Evolutionary conservation across 2,113 vertebrate genomes (phyloP).

Genomic region (Ploceus nigricollis): DNA sequence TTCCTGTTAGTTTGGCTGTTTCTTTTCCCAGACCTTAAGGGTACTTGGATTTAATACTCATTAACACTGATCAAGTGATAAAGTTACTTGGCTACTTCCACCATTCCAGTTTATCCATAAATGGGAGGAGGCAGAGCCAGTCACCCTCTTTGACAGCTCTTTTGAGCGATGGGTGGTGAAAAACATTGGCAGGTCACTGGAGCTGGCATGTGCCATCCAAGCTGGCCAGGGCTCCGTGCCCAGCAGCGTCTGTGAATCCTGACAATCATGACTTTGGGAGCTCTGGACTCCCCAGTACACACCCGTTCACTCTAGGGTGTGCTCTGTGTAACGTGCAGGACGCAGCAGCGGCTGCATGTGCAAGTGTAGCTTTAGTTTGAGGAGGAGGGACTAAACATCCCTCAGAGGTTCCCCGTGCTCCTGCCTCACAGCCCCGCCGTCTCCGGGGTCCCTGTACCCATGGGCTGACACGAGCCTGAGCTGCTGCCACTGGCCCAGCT

Average conservation of each 20-base stretch:
- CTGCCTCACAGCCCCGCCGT: rapidly evolving
- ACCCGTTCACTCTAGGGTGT: rapidly evolving
- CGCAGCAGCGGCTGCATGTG: background rate
- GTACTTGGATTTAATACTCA: background rate
- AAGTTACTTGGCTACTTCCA: background rate
- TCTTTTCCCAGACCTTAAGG: background rate
- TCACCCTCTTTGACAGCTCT: background rate
- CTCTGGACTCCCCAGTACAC: rapidly evolving
- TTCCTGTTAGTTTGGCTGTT: background rate
- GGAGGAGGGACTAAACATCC: background rate
- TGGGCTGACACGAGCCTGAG: rapidly evolving
- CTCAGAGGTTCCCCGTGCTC: rapidly evolving
- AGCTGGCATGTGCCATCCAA: background rate
- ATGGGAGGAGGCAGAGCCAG: background rate
- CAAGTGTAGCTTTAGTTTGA: background rate
- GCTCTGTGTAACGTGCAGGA: rapidly evolving
- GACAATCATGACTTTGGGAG: background rate
- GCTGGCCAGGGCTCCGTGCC: background rate
- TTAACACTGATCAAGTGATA: background rate
- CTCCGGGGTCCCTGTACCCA: rapidly evolving
- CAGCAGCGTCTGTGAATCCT: rapidly evolving
- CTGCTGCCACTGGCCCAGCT: background rate
- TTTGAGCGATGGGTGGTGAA: background rate
- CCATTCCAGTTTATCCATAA: background rate
- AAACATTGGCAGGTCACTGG: background rate